Evolutionary conservation across 2,888 invertebrate species (phyloP).

Genomic region (Heteromurus nitidus): DNA sequence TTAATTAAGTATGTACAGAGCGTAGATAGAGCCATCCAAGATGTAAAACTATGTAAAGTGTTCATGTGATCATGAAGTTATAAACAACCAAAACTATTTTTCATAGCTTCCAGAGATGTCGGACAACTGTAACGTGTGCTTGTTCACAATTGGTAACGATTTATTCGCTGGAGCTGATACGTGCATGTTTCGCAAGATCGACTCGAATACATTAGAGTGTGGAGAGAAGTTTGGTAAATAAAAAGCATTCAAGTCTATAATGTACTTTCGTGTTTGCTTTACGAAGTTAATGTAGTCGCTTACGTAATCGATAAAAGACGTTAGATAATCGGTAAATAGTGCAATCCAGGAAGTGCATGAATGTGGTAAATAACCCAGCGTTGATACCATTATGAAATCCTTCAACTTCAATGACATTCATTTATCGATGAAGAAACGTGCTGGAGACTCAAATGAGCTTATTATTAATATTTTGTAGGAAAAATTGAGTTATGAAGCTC

Average conservation of each 20-base stretch:
- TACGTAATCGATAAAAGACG: too few species aligned
- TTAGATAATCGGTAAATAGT: too few species aligned
- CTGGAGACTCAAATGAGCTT: too few species aligned
- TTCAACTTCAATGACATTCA: background rate
- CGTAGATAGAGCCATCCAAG: too few species aligned
- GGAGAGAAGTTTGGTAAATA: slow-evolving; percentile 4
- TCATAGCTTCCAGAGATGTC: slow-evolving; percentile 75
- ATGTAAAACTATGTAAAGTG: background rate
- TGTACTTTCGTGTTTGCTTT: too few species aligned
- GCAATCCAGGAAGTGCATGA: slow-evolving; percentile 38
- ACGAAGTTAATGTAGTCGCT: too few species aligned
- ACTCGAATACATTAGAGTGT: slow-evolving; percentile 74
- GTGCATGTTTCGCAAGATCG: slow-evolving; percentile 76
- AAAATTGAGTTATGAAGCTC: too few species aligned
- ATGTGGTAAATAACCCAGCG: background rate
- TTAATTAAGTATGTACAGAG: too few species aligned
- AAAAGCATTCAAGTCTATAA: too few species aligned
- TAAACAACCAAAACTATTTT: too few species aligned
- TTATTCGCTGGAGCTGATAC: slow-evolving; percentile 75
- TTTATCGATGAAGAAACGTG: background rate
- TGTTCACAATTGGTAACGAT: slow-evolving; percentile 76
- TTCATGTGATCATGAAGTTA: background rate
- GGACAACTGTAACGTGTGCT: slow-evolving; percentile 77
- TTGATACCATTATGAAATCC: background rate
- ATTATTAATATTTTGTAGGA: too few species aligned